Evolutionary conservation across 2,113 vertebrate genomes (phyloP), one percentile per base, ranked within the genome.

Genomic region (Orientallactaga bullata): DNA sequence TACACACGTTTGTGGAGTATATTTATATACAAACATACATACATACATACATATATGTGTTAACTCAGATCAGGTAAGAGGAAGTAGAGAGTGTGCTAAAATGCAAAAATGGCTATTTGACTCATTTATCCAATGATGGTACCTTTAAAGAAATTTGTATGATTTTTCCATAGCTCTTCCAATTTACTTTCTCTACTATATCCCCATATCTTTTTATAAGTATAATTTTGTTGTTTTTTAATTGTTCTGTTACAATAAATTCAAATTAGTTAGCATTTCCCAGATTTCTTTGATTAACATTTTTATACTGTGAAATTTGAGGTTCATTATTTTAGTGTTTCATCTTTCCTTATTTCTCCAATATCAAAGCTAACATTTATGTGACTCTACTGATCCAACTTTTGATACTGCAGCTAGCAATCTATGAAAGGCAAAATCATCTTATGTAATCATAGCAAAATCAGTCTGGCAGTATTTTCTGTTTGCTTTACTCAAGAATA

Each of bases 121-220:
- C 26, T 79, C 68, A 32, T 68, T 89, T 89, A 74, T 85, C 61
- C 95, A 12, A 80, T 60, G 74, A 66, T 90, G 3, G 20, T 85
- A 26, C 55, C 85, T 63, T 83, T 88, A 82, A 79, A 78, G 28
- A 73, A 85, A 89, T 78, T 71, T 4, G 2, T 66, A 39, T 68
- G 0, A 73, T 2, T 74, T n/a, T 91, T 80, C 11, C 1, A n/a
- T 91, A 61, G 7, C n/a, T 92, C 13, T 92, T 94, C 9, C 66
- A 13, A 68, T 42, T 86, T 91, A 28, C 15, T 93, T 93, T 89
- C 69, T 69, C 26, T 1, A 42, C 20, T 20, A 32, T 76, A 1
- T 88, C n/a, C 4, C 39, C 58, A 39, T 35, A 23, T 58, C 2
- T 73, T 93, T 92, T 91, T 76, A 51, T 35, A 4, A 58, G 3